Conservation (phyloP, 2,888 invertebrate genomes). For the Antitype chi region DNA sequence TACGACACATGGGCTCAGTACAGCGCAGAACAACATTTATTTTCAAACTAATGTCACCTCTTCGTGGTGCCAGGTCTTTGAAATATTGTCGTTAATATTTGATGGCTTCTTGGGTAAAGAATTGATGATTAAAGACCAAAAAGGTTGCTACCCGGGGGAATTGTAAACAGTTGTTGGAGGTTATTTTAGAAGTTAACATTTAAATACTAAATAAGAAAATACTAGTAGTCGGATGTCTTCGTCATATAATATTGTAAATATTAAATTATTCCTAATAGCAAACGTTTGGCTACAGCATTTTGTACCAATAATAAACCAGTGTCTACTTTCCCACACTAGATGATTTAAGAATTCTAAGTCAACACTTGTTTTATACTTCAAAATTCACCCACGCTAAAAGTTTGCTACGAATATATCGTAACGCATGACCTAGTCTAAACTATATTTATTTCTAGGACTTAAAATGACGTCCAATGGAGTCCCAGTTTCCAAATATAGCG, state of each 20-base stretch:
- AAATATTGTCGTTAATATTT: constrained; percentile 61
- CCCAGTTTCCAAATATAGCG: constrained; percentile 51
- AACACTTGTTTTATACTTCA: not conserved
- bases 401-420: not conserved
- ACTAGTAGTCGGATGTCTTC: not conserved
- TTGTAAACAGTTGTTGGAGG: constrained; percentile 1
- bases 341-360: not conserved
- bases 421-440: constrained; percentile 10
- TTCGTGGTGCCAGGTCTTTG: constrained; percentile 25
- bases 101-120: constrained; percentile 25
- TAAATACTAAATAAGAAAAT: not conserved
- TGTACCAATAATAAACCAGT: not conserved
- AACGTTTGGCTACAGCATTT: not conserved
- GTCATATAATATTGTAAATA: not conserved
- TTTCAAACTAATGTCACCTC: constrained; percentile 56
- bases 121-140: constrained; percentile 6
- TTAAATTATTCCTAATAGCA: not conserved
- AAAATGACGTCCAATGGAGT: constrained; percentile 24
- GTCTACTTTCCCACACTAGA: not conserved
- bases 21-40: constrained; percentile 60
- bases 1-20: constrained; percentile 60
- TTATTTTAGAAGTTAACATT: constrained; percentile 1
- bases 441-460: constrained; percentile 35
- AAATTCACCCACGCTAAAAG: not conserved
- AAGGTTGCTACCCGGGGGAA: constrained; percentile 3